Percentiles rank a stretch among this genome's conserved stretches.
phyloP scores from a whole-genome alignment of 23 tunicate species.

The Corella eumyota region DNA sequence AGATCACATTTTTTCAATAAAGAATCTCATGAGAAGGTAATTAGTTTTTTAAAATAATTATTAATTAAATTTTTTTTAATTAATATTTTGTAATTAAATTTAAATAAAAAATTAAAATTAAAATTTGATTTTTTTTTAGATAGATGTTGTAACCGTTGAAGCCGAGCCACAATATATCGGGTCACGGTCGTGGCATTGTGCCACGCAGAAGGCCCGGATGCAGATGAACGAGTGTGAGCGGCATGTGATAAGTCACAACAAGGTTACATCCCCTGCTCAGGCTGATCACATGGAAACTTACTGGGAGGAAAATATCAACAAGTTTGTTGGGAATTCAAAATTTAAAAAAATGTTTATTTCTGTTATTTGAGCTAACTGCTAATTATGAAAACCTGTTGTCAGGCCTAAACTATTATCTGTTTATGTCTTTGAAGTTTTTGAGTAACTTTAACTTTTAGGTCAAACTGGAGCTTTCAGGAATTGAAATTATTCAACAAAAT shows the following conservation, averaged over 20 bases:
- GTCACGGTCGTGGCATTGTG: constrained; percentile 47
- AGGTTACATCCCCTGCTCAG: constrained; percentile 5
- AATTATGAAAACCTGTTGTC: too few relatives aligned
- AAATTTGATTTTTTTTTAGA: constrained; percentile 28
- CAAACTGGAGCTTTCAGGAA: constrained; percentile 42
- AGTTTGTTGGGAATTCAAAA: constrained; percentile 16
- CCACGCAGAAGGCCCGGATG: constrained; percentile 50
- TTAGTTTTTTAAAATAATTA: too few relatives aligned
- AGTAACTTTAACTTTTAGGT: constrained; percentile 15
- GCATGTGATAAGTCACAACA: constrained; percentile 11
- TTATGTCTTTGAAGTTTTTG: too few relatives aligned
- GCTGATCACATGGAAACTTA: constrained; percentile 18
- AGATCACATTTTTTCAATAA: too few relatives aligned
- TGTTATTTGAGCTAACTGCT: neutral
- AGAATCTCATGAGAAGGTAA: too few relatives aligned
- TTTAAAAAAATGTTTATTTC: too few relatives aligned
- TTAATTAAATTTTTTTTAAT: too few relatives aligned
- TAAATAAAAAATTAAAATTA: too few relatives aligned
- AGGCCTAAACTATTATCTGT: too few relatives aligned
- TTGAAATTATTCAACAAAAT: constrained; percentile 35
- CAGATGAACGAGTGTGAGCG: constrained; percentile 90
- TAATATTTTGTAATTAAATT: too few relatives aligned
- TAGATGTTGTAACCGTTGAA: constrained; percentile 60
- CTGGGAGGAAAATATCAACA: constrained; percentile 60
- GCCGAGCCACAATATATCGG: constrained; percentile 19